Percentiles rank a stretch among this genome's conserved stretches.
Conservation (phyloP, 1,140 invertebrate genomes). For the Holcopasites calliopsidis region DNA sequence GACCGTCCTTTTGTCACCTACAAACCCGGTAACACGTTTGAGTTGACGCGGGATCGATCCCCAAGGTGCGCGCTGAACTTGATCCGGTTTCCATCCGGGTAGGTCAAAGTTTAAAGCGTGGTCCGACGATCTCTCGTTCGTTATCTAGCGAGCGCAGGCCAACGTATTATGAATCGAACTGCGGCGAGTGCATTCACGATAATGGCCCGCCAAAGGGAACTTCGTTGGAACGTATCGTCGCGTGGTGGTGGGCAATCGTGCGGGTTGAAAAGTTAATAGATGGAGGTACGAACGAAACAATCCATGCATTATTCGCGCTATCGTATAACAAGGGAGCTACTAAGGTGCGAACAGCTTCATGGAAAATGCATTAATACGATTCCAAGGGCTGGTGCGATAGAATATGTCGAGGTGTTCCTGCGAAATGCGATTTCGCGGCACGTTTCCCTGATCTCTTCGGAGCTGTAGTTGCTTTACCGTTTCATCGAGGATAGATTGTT, state of each 20-base stretch:
- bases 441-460: not conserved
- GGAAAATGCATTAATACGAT: slow-evolving; percentile 9
- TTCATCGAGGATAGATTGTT: too few relatives aligned
- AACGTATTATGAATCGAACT: slow-evolving; percentile 1
- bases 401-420: too few relatives aligned
- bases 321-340: not conserved
- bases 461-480: too few relatives aligned
- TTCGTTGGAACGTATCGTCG: too few relatives aligned
- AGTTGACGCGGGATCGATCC: not conserved
- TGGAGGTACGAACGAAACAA: not conserved
- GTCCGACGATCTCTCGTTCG: not conserved
- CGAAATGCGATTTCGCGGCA: not conserved
- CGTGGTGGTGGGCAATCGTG: too few relatives aligned
- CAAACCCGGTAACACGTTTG: not conserved
- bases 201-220: slow-evolving; percentile 29
- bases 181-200: slow-evolving; percentile 17
- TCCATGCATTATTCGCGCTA: slow-evolving; percentile 9
- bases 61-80: not conserved
- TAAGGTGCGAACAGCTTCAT: not conserved
- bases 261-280: slow-evolving; percentile 10
- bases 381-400: too few relatives aligned
- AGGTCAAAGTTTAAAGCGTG: slow-evolving; percentile 16
- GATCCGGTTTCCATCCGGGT: not conserved
- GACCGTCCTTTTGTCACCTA: not conserved
- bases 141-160: slow-evolving; percentile 31